These are phyloP conservation scores for Helicoverpa assulta DNA, from an alignment of 2,888 invertebrate species.

Conservation along the genomic window DNA sequence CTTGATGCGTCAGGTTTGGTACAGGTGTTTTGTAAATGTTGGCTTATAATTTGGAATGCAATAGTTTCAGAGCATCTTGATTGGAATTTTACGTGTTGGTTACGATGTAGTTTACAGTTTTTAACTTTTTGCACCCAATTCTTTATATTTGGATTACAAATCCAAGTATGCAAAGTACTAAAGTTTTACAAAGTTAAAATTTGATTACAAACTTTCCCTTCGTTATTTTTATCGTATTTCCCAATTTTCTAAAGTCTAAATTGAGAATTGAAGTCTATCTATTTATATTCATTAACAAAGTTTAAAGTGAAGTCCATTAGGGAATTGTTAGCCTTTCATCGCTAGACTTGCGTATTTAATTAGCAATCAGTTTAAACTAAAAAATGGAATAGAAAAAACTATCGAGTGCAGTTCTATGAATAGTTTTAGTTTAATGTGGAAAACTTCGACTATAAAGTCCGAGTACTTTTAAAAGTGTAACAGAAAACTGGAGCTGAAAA, in stretches of 20 bases:
- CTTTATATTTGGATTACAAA: slow-evolving; percentile 53
- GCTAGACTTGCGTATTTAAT: slow-evolving; percentile 41
- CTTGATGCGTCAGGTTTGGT: slow-evolving; percentile 17
- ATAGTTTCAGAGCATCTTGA: neutral
- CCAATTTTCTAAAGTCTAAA: slow-evolving; percentile 39
- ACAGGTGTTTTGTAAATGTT: neutral
- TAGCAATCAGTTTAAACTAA: slow-evolving; percentile 31
- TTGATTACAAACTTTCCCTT: slow-evolving; percentile 52
- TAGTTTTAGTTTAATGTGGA: slow-evolving; percentile 47
- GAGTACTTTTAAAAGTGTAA: slow-evolving; percentile 28
- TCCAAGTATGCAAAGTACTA: slow-evolving; percentile 42
- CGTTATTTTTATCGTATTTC: slow-evolving; percentile 55
- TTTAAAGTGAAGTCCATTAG: slow-evolving; percentile 44
- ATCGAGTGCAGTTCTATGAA: slow-evolving; percentile 45
- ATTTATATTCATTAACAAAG: slow-evolving; percentile 50
- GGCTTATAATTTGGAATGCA: neutral
- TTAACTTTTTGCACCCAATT: slow-evolving; percentile 35
- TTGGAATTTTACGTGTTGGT: neutral
- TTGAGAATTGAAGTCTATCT: slow-evolving; percentile 36
- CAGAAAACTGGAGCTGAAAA: slow-evolving; percentile 39
- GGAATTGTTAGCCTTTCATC: slow-evolving; percentile 39
- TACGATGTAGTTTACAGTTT: slow-evolving; percentile 4
- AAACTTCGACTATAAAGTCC: slow-evolving; percentile 40
- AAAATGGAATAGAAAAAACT: slow-evolving; percentile 21
- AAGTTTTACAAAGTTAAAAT: slow-evolving; percentile 47